Evolutionary conservation across 2,888 invertebrate genomes (phyloP), one percentile per base, ranked within the genome.

Genomic region (Aleiodes leptofemur): DNA sequence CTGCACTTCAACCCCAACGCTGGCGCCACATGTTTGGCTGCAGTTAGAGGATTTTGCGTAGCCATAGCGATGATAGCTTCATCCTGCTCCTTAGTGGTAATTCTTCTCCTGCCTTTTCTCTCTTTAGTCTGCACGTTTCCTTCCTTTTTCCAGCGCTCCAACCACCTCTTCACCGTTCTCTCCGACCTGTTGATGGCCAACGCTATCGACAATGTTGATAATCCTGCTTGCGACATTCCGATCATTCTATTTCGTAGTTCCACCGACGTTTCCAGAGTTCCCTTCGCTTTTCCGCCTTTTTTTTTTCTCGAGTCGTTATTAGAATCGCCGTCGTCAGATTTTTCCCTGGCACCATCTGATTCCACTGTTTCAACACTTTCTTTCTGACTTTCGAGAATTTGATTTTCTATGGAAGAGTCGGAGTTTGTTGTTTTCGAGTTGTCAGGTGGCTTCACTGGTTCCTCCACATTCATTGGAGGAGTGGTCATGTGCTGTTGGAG

Each of bases 211-310:
- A 89, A 77, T 1, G 89, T 89, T 34, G 89, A 89, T 53, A 89
- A 76, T 71, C 89, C 89, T 4, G 89, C 89, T 70, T 89, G 88
- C 0, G 89, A 85, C 89, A 89, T 89, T 66, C 89, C 89, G 38
- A 89, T 89, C 89, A 89, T 89, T 23, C 89, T 85, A 80, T 89
- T 89, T 56, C 89, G 83, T 72, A 89, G 86, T 78, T 89, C 89
- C 14, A 89, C 86, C 48, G 89, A 89, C 0, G 89, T 89, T 78
- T 89, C 89, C 34, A 89, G 78, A 3, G 89, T 89, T 64, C 89
- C 89, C 74, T 89, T 89, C 0, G 86, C 84, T 77, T 89, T 89
- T 4, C 89, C 89, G n/a, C 89, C 89, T 72, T 88, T 89, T 55
- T 89, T 89, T 73, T 84, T 87, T 57, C 72, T 83, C 50, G 43